Conservation (phyloP, 2,888 invertebrate species). For the Enoplolaimus lenunculus region DNA sequence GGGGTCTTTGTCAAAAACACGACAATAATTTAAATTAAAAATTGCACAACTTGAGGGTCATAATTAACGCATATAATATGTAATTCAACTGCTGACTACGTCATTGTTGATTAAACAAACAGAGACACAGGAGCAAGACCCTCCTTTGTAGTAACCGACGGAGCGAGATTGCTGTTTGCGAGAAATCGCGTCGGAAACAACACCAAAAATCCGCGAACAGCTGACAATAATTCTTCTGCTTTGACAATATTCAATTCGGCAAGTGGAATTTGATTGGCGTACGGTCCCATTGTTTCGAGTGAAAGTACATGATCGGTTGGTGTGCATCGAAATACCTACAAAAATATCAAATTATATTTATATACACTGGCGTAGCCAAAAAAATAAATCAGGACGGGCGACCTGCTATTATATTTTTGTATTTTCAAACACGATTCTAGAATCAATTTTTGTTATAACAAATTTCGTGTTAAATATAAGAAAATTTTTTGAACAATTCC, state of each 20-base stretch:
- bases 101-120: constrained; percentile 50
- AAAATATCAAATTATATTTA: constrained; percentile 24
- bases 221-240: constrained; percentile 31
- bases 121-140: constrained; percentile 77
- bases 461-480: too few species aligned
- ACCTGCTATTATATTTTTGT: too few species aligned
- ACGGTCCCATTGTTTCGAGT: constrained; percentile 58
- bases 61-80: too few species aligned
- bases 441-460: too few species aligned
- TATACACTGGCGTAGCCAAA: not conserved
- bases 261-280: constrained; percentile 58
- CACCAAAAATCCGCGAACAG: constrained; percentile 63
- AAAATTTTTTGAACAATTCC: too few species aligned
- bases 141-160: constrained; percentile 67
- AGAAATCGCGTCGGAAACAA: constrained; percentile 75
- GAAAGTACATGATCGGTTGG: constrained; percentile 67
- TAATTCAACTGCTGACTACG: too few species aligned
- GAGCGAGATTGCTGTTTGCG: constrained; percentile 67
- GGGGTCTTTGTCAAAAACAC: too few species aligned
- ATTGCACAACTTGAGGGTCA: too few species aligned
- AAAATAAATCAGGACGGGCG: not conserved
- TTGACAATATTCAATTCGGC: constrained; percentile 46
- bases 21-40: too few species aligned
- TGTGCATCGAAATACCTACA: constrained; percentile 70
- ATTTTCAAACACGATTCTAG: too few species aligned